phyloP scores from a whole-genome alignment of 2,888 invertebrate species.

The Nasonia oneida region DNA sequence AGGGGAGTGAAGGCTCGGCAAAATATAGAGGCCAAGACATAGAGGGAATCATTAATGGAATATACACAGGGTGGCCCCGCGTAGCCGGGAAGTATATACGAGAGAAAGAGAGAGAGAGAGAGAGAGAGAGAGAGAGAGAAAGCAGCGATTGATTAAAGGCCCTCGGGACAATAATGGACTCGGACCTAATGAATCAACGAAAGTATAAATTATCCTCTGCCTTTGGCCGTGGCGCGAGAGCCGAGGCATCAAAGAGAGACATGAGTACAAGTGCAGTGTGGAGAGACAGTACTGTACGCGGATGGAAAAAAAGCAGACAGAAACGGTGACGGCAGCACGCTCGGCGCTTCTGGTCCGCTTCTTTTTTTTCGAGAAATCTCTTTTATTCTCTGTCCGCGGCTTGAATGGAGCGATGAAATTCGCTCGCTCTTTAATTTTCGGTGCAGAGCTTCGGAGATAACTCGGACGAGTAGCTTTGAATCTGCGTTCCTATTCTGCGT shows the following conservation, averaged over 20 bases:
- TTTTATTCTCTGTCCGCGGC: neutral
- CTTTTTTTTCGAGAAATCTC: neutral
- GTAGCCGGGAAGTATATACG: neutral
- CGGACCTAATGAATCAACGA: constrained; percentile 64
- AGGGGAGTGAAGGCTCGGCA: neutral
- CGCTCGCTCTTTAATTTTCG: constrained; percentile 23
- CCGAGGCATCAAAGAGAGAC: constrained; percentile 49
- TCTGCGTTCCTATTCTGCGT: neutral
- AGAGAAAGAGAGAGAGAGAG: neutral
- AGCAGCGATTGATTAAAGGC: constrained; percentile 59
- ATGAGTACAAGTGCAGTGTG: constrained; percentile 20
- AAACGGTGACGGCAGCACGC: neutral
- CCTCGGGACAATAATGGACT: constrained; percentile 57
- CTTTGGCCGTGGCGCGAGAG: constrained; percentile 30
- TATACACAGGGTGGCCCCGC: constrained; percentile 11
- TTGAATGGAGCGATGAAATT: constrained; percentile 26
- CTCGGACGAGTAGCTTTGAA: neutral
- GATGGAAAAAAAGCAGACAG: constrained; percentile 16
- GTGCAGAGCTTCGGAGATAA: neutral
- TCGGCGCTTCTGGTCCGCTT: neutral
- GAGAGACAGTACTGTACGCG: constrained; percentile 3
- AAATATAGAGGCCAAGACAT: constrained; percentile 32
- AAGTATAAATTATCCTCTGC: constrained; percentile 64
- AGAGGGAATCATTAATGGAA: constrained; percentile 43
- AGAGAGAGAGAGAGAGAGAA: neutral